phyloP scores from a whole-genome alignment of 2,113 vertebrate genomes.

The Clarias batrachus region DNA sequence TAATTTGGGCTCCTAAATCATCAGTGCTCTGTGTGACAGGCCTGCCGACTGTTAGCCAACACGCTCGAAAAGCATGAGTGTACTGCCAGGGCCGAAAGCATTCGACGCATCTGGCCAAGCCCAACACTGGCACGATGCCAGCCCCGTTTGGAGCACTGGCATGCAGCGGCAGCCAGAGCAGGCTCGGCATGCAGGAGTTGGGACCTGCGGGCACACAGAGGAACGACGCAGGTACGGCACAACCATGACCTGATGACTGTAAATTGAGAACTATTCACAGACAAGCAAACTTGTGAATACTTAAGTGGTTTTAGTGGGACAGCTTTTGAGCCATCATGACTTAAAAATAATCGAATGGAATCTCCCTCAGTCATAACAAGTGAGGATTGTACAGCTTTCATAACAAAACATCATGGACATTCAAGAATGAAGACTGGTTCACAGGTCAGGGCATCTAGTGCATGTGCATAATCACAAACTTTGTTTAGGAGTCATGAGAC shows the following conservation, averaged over 20 bases:
- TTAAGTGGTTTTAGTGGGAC: not conserved
- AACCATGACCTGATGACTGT: slow-evolving; percentile 41
- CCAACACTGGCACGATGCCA: slow-evolving; percentile 78
- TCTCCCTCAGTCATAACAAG: not conserved
- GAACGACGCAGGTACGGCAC: slow-evolving; percentile 69
- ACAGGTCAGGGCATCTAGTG: not conserved
- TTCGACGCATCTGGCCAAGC: slow-evolving; percentile 79
- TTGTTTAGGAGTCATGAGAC: slow-evolving; percentile 14
- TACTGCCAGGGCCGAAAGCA: slow-evolving; percentile 76
- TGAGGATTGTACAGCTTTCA: not conserved
- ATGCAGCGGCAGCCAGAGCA: slow-evolving; percentile 68
- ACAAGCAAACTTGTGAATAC: not conserved
- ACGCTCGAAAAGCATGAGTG: slow-evolving; percentile 69
- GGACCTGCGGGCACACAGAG: slow-evolving; percentile 65
- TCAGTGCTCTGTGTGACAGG: slow-evolving; percentile 75
- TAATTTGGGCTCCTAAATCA: slow-evolving; percentile 78
- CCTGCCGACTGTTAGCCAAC: slow-evolving; percentile 68
- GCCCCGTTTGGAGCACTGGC: slow-evolving; percentile 71
- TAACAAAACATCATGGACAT: slow-evolving; percentile 2
- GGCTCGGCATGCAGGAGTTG: slow-evolving; percentile 58
- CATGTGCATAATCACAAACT: not conserved
- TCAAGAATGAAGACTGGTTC: not conserved
- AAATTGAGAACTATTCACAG: slow-evolving; percentile 6
- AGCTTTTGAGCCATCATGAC: not conserved
- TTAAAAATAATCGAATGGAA: not conserved